Conservation (phyloP, 2,888 invertebrate species). For the Colostygia pectinataria region DNA sequence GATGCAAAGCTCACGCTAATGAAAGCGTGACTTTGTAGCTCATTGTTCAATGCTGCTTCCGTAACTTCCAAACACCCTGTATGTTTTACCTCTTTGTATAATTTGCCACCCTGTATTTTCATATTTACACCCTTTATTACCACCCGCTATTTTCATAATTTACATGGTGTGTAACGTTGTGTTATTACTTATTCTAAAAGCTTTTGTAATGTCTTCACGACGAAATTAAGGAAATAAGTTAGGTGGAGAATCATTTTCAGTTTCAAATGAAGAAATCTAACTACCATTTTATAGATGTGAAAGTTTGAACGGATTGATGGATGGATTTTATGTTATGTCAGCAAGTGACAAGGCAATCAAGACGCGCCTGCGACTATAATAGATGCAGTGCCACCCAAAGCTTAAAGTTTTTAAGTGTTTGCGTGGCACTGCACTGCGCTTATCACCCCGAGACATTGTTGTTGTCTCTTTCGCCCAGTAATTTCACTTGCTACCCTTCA, state of each 20-base stretch:
- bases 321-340: too few species aligned
- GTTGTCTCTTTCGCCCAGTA: too few species aligned
- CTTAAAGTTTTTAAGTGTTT: too few species aligned
- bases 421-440: too few species aligned
- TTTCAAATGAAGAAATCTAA: too few species aligned
- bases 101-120: conserved; percentile 12
- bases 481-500: too few species aligned
- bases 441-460: too few species aligned
- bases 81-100: background rate
- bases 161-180: conserved; percentile 4
- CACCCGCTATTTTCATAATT: background rate
- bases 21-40: conserved; percentile 26
- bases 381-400: too few species aligned
- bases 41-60: conserved; percentile 19
- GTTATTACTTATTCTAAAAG: conserved; percentile 17
- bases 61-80: conserved; percentile 10
- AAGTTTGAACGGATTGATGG: too few species aligned
- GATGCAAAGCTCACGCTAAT: conserved; percentile 24
- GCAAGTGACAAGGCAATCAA: too few species aligned
- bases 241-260: background rate
- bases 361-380: too few species aligned
- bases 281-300: too few species aligned
- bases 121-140: background rate
- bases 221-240: conserved; percentile 12
- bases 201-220: conserved; percentile 12